phyloP scores from a whole-genome alignment of 2,113 vertebrate genomes.

The Haemorhous mexicanus region DNA sequence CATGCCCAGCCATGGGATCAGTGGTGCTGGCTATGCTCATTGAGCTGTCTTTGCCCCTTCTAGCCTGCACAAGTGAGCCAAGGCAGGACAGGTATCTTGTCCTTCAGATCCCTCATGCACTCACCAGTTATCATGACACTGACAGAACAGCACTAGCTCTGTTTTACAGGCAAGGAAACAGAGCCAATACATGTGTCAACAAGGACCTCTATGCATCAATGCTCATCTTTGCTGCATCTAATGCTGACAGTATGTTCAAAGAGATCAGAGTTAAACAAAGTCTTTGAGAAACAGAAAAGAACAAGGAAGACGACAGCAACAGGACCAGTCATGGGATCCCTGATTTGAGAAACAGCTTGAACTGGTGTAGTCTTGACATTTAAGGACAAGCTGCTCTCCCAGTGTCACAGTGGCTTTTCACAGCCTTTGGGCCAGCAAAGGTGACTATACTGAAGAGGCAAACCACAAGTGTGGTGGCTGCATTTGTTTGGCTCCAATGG shows the following conservation, averaged over 20 bases:
- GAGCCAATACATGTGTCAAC: not conserved
- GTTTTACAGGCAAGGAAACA: not conserved
- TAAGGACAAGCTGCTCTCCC: not conserved
- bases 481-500: not conserved
- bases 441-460: not conserved
- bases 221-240: not conserved
- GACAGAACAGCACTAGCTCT: not conserved
- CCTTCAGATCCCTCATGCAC: not conserved
- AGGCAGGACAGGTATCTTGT: not conserved
- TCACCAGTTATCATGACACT: accelerated
- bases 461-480: not conserved
- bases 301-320: not conserved
- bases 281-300: not conserved
- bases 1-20: accelerated
- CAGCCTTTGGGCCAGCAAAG: not conserved
- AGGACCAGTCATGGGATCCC: not conserved
- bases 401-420: not conserved
- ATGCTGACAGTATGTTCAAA: not conserved
- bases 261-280: not conserved
- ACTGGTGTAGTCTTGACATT: not conserved
- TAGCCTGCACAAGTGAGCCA: not conserved
- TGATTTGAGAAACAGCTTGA: not conserved
- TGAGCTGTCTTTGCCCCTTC: not conserved
- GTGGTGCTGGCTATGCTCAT: not conserved
- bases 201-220: not conserved